These are phyloP conservation scores for Plemyria rubiginata DNA, from an alignment of 2,888 invertebrate species.

Conservation along the genomic window DNA sequence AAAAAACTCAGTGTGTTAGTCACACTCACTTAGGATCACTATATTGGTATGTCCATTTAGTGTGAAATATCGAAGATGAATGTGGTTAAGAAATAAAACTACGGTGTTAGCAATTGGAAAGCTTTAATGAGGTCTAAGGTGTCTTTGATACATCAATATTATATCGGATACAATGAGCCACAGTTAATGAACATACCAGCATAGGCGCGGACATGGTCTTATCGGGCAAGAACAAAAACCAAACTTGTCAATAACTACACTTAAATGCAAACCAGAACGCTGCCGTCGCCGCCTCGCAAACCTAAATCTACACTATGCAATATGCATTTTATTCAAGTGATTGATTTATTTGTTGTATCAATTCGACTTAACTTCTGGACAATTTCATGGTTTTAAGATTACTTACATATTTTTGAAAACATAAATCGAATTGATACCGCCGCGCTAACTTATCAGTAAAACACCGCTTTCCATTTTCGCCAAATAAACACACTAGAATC, in stretches of 20 bases:
- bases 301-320: slow-evolving; percentile 3
- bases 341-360: slow-evolving; percentile 1
- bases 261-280: slow-evolving; percentile 36
- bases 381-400: not conserved
- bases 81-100: slow-evolving; percentile 73
- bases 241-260: slow-evolving; percentile 35
- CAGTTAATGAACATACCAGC: slow-evolving; percentile 79
- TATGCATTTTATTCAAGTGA: too few relatives aligned
- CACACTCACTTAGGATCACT: slow-evolving; percentile 53
- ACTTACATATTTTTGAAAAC: not conserved
- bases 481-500: not conserved
- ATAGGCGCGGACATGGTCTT: slow-evolving; percentile 53
- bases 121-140: slow-evolving; percentile 77
- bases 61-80: slow-evolving; percentile 52
- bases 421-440: slow-evolving; percentile 8
- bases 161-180: slow-evolving; percentile 57
- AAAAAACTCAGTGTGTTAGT: slow-evolving; percentile 33
- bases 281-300: slow-evolving; percentile 28
- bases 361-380: slow-evolving; percentile 1
- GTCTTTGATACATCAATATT: slow-evolving; percentile 67
- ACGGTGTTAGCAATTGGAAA: slow-evolving; percentile 70
- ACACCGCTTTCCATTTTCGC: slow-evolving; percentile 1
- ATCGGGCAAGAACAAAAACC: slow-evolving; percentile 47
- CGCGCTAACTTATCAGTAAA: not conserved
- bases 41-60: slow-evolving; percentile 78